Evolutionary conservation across 2,113 vertebrate genomes (phyloP).

Genomic region (Alosa alosa): DNA sequence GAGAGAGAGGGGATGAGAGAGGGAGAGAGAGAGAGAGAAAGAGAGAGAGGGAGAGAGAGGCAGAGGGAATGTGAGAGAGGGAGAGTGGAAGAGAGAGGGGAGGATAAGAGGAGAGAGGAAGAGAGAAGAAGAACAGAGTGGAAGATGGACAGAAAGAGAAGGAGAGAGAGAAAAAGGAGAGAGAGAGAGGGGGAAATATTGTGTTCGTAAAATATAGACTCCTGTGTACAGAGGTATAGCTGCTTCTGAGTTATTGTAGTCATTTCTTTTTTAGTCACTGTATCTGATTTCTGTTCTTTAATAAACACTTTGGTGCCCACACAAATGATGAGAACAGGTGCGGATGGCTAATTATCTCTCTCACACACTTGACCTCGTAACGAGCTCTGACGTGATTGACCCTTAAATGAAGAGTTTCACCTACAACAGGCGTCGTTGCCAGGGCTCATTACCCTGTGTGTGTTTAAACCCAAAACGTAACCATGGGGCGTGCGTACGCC

Average conservation of each 20-base stretch:
- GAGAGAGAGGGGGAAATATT: not conserved
- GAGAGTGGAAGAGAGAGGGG: not conserved
- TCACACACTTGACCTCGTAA: not conserved
- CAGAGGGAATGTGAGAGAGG: not conserved
- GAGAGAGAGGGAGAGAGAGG: not conserved
- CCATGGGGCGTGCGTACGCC: not conserved
- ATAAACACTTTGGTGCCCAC: not conserved
- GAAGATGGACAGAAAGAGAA: not conserved
- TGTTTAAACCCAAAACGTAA: not conserved
- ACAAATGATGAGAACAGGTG: conserved; percentile 1
- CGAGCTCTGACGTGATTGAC: not conserved
- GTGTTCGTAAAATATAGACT: too few relatives aligned
- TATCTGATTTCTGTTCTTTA: too few relatives aligned
- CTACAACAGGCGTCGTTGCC: not conserved
- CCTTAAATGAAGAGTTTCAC: not conserved
- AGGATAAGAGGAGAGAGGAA: not conserved
- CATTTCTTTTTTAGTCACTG: not conserved
- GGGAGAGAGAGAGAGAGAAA: conserved; percentile 7
- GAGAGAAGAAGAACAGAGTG: not conserved
- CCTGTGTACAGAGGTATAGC: too few relatives aligned
- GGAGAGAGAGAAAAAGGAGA: not conserved
- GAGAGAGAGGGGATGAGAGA: not conserved
- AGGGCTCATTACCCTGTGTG: not conserved
- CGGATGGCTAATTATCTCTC: not conserved
- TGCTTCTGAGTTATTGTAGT: too few relatives aligned